phyloP scores from a whole-genome alignment of 2,113 vertebrate species.

The Pomatostomus ruficeps region DNA sequence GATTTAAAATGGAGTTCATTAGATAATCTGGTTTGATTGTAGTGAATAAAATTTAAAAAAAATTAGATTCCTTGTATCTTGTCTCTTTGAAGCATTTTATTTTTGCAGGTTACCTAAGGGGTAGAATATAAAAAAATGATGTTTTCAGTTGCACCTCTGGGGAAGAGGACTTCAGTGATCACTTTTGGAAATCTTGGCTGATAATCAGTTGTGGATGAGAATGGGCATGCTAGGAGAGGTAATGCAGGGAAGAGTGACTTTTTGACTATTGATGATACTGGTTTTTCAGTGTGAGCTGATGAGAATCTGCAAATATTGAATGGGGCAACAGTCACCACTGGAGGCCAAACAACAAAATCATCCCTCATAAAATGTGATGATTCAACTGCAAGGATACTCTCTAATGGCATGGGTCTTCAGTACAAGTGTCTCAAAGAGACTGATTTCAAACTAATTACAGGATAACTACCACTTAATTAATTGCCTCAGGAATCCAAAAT shows the following conservation, averaged over 20 bases:
- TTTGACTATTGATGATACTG: neutral
- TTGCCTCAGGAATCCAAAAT: neutral
- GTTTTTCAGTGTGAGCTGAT: neutral
- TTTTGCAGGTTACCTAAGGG: neutral
- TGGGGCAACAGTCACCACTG: neutral
- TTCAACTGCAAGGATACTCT: neutral
- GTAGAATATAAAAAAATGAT: neutral
- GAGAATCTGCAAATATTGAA: neutral
- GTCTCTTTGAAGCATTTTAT: neutral
- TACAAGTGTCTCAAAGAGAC: neutral
- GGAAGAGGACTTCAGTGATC: neutral
- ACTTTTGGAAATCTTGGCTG: neutral
- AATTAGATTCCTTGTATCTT: neutral
- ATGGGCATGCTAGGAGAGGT: neutral
- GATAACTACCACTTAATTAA: neutral
- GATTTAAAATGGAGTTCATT: neutral
- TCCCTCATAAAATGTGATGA: neutral
- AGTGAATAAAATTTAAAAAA: neutral
- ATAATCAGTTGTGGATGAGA: neutral
- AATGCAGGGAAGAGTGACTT: neutral
- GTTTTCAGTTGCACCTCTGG: neutral
- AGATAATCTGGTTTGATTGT: neutral
- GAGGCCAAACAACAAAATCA: neutral
- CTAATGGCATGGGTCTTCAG: neutral
- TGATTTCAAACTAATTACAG: neutral